Conservation (phyloP, 2,797 vertebrate species). For the Gymnoscopelus braueri region DNA sequence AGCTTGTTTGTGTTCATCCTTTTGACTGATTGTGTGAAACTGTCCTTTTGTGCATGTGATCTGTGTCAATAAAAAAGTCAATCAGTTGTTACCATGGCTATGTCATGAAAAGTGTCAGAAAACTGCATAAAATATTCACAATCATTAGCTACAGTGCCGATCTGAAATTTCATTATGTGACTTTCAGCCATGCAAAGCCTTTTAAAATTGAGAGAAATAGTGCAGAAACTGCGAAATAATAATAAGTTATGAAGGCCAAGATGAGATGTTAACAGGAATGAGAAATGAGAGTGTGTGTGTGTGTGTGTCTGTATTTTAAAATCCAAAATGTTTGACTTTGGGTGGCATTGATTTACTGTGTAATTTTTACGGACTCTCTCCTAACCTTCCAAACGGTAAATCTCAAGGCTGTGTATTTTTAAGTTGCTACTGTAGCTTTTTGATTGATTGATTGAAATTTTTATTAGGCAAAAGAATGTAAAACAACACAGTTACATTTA, state of each 20-base stretch:
- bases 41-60: no score
- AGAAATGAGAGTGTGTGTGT: conserved; percentile 29
- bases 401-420: conserved; percentile 3
- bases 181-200: conserved; percentile 25
- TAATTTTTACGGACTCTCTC: neutral
- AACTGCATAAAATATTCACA: conserved; percentile 47
- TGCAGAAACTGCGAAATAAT: conserved; percentile 4
- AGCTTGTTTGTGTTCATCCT: no score
- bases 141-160: conserved; percentile 32
- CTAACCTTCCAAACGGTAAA: conserved; percentile 27
- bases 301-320: neutral
- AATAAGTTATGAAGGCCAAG: neutral
- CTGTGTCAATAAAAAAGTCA: no score
- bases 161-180: conserved; percentile 14
- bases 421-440: no score
- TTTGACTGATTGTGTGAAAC: no score
- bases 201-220: conserved; percentile 36
- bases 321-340: neutral
- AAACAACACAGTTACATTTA: no score
- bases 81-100: conserved; percentile 30
- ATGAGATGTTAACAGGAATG: conserved; percentile 7
- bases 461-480: no score
- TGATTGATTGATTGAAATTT: no score
- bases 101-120: conserved; percentile 44
- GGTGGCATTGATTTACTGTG: neutral